Percentiles rank a stretch among this genome's conserved stretches.
phyloP scores from a whole-genome alignment of 2,113 vertebrate species.

The Cyanoderma ruficeps region DNA sequence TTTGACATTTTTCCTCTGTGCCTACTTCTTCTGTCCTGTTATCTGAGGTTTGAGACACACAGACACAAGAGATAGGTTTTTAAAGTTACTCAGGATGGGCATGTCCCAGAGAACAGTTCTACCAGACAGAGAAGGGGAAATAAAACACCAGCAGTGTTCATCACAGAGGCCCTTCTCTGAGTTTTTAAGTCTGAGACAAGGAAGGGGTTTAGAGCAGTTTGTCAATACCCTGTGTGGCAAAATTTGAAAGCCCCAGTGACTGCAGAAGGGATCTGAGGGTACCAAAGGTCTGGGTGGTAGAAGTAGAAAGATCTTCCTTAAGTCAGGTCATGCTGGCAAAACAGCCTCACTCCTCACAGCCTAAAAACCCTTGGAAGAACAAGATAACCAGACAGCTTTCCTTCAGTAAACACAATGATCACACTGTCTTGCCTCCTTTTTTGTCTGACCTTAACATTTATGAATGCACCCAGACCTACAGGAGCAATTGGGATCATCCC shows the following conservation, averaged over 20 bases:
- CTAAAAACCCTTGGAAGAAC: not conserved
- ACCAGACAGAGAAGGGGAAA: not conserved
- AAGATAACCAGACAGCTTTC: not conserved
- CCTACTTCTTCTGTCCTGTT: not conserved
- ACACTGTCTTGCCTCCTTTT: not conserved
- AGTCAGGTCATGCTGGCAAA: not conserved
- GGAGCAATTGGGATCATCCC: not conserved
- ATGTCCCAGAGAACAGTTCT: not conserved
- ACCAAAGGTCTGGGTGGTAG: not conserved
- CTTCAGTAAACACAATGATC: not conserved
- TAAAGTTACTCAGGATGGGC: not conserved
- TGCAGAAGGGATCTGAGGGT: not conserved
- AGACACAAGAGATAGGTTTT: not conserved
- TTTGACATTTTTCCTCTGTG: not conserved
- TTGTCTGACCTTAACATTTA: not conserved
- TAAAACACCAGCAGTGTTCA: not conserved
- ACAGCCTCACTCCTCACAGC: rapidly evolving
- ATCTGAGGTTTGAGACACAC: not conserved
- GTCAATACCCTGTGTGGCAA: rapidly evolving
- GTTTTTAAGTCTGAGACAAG: not conserved
- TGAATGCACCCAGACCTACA: rapidly evolving
- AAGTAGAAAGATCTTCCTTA: not conserved
- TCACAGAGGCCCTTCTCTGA: not conserved
- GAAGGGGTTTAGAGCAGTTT: not conserved
- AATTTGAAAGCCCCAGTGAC: not conserved